Percentiles rank a stretch among this genome's conserved stretches.
These are phyloP conservation scores for Lobophora halterata DNA, from an alignment of 2,888 invertebrate genomes.

Conservation along the genomic window DNA sequence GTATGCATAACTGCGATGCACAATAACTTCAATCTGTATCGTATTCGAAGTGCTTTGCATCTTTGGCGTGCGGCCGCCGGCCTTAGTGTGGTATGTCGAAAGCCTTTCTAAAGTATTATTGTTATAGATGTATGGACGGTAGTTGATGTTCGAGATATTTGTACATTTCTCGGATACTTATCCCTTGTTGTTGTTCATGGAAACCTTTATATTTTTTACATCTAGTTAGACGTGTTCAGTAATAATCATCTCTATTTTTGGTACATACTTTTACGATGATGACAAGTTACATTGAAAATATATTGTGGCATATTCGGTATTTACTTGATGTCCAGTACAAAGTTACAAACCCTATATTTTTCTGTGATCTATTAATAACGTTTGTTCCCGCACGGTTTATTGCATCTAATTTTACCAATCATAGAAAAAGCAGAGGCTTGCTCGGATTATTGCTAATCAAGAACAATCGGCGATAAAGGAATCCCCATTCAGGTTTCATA, in stretches of 20 bases:
- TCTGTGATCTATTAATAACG: too few relatives aligned
- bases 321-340: neutral
- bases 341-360: too few relatives aligned
- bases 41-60: too few relatives aligned
- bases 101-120: conserved; percentile 79
- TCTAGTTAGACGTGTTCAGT: conserved; percentile 77
- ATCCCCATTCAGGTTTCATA: neutral
- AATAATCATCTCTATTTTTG: conserved; percentile 77
- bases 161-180: conserved; percentile 77
- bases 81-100: conserved; percentile 70
- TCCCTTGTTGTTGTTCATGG: conserved; percentile 79
- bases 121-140: conserved; percentile 72
- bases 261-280: conserved; percentile 60
- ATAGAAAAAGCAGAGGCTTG: too few relatives aligned
- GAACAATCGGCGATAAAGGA: too few relatives aligned
- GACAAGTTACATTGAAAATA: conserved; percentile 32
- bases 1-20: too few relatives aligned
- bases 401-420: too few relatives aligned
- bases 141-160: conserved; percentile 75
- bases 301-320: too few relatives aligned
- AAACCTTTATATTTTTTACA: conserved; percentile 80
- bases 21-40: too few relatives aligned
- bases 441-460: too few relatives aligned
- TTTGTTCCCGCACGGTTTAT: too few relatives aligned
- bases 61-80: too few relatives aligned